Evolutionary conservation across 2,797 vertebrate species (phyloP).

Genomic region (Hydrocynus forskahlii): DNA sequence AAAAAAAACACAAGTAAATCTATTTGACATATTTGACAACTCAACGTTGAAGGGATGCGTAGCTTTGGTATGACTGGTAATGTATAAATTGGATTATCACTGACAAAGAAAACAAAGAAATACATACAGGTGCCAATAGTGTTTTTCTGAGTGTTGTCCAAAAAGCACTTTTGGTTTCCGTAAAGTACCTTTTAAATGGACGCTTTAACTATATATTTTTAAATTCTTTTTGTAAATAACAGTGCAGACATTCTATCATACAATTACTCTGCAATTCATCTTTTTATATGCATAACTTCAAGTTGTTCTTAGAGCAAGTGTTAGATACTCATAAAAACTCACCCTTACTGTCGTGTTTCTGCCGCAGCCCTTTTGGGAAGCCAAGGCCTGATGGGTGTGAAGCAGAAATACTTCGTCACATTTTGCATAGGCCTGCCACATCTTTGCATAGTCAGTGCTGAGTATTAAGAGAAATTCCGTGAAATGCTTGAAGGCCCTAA

Average conservation of each 20-base stretch:
- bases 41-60: too few relatives aligned
- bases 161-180: not conserved
- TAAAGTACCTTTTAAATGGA: not conserved
- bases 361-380: not conserved
- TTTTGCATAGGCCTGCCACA: not conserved
- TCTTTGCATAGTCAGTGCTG: conserved; percentile 17
- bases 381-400: not conserved
- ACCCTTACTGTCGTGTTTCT: not conserved
- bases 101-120: too few relatives aligned
- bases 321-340: not conserved
- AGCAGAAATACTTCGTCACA: not conserved
- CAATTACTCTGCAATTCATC: too few relatives aligned
- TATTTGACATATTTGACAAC: too few relatives aligned
- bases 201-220: not conserved
- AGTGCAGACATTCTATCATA: not conserved
- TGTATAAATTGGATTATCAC: too few relatives aligned
- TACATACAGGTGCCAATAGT: not conserved
- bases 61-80: too few relatives aligned
- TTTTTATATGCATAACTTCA: not conserved
- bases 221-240: not conserved
- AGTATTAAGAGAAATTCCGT: not conserved
- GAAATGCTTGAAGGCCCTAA: not conserved
- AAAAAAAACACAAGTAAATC: too few relatives aligned
- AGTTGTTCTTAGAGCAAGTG: not conserved
- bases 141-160: not conserved